Percentiles rank a stretch among this genome's conserved stretches.
Conservation (phyloP, 2,113 vertebrate species). For the Pterocles orientalis region DNA sequence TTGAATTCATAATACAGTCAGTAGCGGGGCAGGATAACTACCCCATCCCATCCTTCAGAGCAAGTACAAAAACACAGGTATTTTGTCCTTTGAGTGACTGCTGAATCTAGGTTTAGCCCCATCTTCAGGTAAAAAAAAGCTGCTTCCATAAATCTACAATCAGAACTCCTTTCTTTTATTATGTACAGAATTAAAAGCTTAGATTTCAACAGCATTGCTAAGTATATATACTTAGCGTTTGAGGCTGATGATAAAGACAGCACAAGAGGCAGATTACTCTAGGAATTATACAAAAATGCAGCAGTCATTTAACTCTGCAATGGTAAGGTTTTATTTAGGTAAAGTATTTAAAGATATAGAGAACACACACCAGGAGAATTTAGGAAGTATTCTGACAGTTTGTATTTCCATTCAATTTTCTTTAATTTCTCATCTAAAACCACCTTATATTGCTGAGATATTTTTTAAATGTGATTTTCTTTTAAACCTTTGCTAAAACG, state of each 20-base stretch:
- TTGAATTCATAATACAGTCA: neutral
- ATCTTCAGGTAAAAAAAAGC: neutral
- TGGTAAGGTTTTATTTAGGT: neutral
- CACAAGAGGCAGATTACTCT: neutral
- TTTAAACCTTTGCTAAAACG: slow-evolving; percentile 3
- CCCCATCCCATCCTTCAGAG: neutral
- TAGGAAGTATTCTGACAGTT: neutral
- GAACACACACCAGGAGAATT: neutral
- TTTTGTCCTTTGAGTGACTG: neutral
- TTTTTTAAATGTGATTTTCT: neutral
- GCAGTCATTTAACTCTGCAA: neutral
- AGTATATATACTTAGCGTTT: neutral
- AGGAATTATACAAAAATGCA: neutral
- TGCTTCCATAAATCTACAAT: neutral
- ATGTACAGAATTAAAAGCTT: neutral
- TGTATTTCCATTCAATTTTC: neutral
- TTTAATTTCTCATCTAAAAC: neutral
- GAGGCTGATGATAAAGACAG: neutral
- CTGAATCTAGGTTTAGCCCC: neutral
- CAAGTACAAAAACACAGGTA: neutral
- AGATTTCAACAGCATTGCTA: neutral
- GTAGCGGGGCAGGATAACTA: neutral
- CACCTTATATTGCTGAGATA: neutral
- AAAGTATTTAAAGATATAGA: neutral
- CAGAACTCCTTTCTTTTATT: neutral